These are phyloP conservation scores for Phortica okadai DNA, from an alignment of 2,888 invertebrate species.

Conservation along the genomic window DNA sequence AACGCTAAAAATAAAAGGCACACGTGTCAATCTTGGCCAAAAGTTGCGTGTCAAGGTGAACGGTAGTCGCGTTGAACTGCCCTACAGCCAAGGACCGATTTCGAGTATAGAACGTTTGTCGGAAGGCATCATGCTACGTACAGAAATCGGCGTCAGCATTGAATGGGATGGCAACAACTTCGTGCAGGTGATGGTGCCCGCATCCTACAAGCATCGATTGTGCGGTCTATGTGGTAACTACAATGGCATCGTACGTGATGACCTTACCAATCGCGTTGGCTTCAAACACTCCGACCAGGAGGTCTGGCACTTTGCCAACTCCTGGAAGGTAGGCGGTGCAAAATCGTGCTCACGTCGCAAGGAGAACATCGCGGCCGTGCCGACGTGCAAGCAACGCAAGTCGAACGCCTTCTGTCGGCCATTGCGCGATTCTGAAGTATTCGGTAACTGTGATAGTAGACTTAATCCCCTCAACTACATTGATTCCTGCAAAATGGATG, in stretches of 20 bases:
- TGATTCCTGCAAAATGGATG: constrained; percentile 90
- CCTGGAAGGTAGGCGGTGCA: constrained; percentile 93
- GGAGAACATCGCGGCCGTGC: constrained; percentile 76
- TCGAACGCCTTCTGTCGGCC: constrained; percentile 78
- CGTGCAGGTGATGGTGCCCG: constrained; percentile 89
- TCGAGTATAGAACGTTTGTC: constrained; percentile 81
- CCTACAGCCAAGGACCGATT: constrained; percentile 79
- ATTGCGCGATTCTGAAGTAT: constrained; percentile 78
- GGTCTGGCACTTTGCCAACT: constrained; percentile 86
- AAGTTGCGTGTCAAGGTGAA: constrained; percentile 91
- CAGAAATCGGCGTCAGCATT: constrained; percentile 87
- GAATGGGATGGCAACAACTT: constrained; percentile 96
- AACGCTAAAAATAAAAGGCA: constrained; percentile 84
- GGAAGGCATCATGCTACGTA: constrained; percentile 82
- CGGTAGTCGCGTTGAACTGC: constrained; percentile 84
- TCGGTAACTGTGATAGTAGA: constrained; percentile 86
- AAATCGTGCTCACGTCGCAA: constrained; percentile 82
- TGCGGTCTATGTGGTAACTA: constrained; percentile 98
- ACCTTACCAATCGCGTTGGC: constrained; percentile 85
- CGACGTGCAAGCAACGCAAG: constrained; percentile 78
- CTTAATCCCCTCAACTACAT: constrained; percentile 89
- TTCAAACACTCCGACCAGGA: constrained; percentile 81
- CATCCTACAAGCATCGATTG: constrained; percentile 83
- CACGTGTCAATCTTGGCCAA: constrained; percentile 90
- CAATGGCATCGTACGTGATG: constrained; percentile 91